Conservation (phyloP, 2,888 invertebrate species). For the Agapostemon virescens region DNA sequence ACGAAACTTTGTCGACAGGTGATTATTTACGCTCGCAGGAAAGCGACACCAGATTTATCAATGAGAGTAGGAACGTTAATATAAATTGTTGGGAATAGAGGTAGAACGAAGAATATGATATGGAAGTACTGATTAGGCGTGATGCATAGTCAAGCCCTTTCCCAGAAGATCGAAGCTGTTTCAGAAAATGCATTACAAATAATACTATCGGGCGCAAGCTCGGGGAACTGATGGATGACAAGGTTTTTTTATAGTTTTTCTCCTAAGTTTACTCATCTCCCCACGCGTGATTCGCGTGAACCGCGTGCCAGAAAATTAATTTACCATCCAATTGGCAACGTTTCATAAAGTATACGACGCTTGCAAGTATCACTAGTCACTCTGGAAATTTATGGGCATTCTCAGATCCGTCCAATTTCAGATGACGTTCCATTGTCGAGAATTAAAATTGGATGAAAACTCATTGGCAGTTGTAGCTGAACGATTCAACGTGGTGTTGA, state of each 20-base stretch:
- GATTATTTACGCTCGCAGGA: not conserved
- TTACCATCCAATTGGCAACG: not conserved
- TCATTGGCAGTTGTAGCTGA: not conserved
- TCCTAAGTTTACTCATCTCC: conserved; percentile 8
- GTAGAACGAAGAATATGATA: no score
- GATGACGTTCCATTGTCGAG: not conserved
- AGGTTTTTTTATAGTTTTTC: not conserved
- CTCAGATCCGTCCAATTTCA: not conserved
- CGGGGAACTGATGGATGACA: not conserved
- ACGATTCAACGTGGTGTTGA: not conserved
- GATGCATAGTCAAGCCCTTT: not conserved
- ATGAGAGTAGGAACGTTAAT: no score
- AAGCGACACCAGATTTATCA: not conserved
- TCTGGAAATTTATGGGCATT: not conserved
- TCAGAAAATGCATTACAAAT: not conserved
- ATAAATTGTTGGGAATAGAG: no score
- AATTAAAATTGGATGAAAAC: not conserved
- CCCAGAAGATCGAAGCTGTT: not conserved
- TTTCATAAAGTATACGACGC: not conserved
- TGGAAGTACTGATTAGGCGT: no score
- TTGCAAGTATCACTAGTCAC: not conserved
- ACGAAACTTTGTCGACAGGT: not conserved
- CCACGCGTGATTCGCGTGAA: not conserved
- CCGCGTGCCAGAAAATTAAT: not conserved
- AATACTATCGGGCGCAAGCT: not conserved